Percentiles rank a stretch among this genome's conserved stretches.
Conservation (phyloP, 2,797 vertebrate species). For the Etheostoma perlongum region DNA sequence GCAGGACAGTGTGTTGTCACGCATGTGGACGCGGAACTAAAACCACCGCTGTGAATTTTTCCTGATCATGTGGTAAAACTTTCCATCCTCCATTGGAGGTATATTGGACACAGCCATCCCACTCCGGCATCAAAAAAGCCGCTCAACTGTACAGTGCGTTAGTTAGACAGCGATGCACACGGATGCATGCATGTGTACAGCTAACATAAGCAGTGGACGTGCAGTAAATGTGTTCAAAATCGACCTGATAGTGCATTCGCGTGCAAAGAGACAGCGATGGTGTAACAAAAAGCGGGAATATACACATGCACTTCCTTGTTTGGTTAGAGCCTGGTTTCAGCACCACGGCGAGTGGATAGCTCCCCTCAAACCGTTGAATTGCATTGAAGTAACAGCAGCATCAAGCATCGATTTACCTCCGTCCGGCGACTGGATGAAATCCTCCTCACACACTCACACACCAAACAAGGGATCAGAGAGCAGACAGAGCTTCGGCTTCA, state of each 20-base stretch:
- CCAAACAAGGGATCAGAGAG: slow-evolving; percentile 38
- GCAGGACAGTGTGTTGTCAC: slow-evolving; percentile 46
- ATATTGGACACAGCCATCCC: slow-evolving; percentile 50
- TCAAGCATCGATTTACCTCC: slow-evolving; percentile 74
- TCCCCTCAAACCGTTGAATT: slow-evolving; percentile 43
- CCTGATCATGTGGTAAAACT: slow-evolving; percentile 79
- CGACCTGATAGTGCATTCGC: not conserved
- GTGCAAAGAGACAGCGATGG: not conserved
- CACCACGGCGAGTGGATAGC: slow-evolving; percentile 79
- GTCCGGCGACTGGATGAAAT: slow-evolving; percentile 61
- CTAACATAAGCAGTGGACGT: not conserved
- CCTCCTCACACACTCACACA: slow-evolving; percentile 56
- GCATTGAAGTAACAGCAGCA: slow-evolving; percentile 7
- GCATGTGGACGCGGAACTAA: slow-evolving; percentile 38
- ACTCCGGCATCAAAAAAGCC: slow-evolving; percentile 22
- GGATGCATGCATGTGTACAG: not conserved
- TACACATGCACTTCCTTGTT: slow-evolving; percentile 75
- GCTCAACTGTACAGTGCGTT: slow-evolving; percentile 4
- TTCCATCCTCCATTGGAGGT: slow-evolving; percentile 68
- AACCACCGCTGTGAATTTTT: slow-evolving; percentile 38
- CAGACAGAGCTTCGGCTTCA: slow-evolving; percentile 38
- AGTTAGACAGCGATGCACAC: slow-evolving; percentile 20
- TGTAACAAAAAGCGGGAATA: not conserved
- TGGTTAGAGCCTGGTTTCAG: slow-evolving; percentile 63
- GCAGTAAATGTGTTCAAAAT: not conserved